Base-by-base conservation (phyloP, 2,888 invertebrate genomes). In the Leptopilina drosophilae region DNA sequence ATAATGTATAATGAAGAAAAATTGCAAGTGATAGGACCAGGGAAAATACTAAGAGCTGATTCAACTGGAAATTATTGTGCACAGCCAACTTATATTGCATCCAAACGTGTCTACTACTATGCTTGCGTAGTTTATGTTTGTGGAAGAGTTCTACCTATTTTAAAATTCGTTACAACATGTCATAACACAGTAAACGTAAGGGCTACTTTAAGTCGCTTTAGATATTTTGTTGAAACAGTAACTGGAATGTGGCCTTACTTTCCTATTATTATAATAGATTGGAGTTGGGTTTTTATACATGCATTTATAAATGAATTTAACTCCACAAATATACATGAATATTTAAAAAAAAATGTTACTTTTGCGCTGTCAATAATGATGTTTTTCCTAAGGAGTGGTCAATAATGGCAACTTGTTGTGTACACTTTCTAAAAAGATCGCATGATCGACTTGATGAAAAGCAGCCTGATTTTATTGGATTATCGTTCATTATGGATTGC, bases 211-310 rank as follows among this genome's bases (percentile, higher is more conserved):
- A 46, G 46, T n/a, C 42, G 67, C 2, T 67, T 46, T 26, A 33
- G 67, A 40, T n/a, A 6, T 15, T 67, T 67, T 26, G 14, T 67
- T 4, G 46, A 67, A 26, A 26, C 8, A 1, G 8, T 11, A 49
- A 42, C 15, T 46, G 8, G 12, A 46, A 40, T 15, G 7, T 67
- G 67, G 67, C 67, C 67, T 5, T 42, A 46, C 42, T 67, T 67
- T 42, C 15, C 15, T n/a, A 42, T 42, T 14, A 46, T 42, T 40
- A 20, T 67, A 15, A 15, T 67, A 9, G 67, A 67, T 20, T 67
- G 67, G 67, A 67, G 67, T 67, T 67, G 67, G 67, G 46, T 40
- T 1, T 26, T 67, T 2, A 42, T 67, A 67, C 46, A 42, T 67
- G 4, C 46, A 42, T 15, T 67, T 15, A 33, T 67, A 20, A 42